Conservation (phyloP, 2,113 vertebrate species). For the Rynchops niger region DNA sequence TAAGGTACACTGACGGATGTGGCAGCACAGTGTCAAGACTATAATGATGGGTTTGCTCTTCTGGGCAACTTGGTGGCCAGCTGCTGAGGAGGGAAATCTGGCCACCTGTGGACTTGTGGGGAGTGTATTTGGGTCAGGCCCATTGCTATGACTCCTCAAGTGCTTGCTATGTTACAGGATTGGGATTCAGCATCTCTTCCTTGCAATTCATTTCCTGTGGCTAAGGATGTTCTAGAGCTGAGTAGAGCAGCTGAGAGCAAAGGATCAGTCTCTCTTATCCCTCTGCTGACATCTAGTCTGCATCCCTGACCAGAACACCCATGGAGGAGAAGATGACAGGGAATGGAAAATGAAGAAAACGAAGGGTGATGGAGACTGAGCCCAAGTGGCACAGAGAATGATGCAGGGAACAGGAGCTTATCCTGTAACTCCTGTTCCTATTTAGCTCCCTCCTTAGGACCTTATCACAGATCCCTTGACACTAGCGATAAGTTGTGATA, state of each 20-base stretch:
- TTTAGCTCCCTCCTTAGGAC: background rate
- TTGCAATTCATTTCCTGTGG: background rate
- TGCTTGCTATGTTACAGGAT: background rate
- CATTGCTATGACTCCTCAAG: background rate
- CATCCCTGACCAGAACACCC: background rate
- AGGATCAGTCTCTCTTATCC: background rate
- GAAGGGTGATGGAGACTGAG: background rate
- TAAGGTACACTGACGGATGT: background rate
- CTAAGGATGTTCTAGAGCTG: background rate
- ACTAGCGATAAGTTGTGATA: background rate
- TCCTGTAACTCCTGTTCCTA: background rate
- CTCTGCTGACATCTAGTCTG: background rate
- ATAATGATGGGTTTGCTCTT: rapidly evolving
- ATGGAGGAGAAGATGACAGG: background rate
- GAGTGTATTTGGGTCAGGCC: background rate
- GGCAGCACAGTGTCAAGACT: background rate
- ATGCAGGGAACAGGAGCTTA: background rate
- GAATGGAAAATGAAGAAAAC: background rate
- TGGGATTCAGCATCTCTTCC: background rate
- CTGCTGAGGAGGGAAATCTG: background rate
- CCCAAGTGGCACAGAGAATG: rapidly evolving
- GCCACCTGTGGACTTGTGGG: background rate
- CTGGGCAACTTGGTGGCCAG: background rate
- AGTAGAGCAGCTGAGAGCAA: background rate
- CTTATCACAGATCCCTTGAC: background rate